These are phyloP conservation scores for Rotaria macrura DNA, from an alignment of 2,888 invertebrate species.

Conservation along the genomic window DNA sequence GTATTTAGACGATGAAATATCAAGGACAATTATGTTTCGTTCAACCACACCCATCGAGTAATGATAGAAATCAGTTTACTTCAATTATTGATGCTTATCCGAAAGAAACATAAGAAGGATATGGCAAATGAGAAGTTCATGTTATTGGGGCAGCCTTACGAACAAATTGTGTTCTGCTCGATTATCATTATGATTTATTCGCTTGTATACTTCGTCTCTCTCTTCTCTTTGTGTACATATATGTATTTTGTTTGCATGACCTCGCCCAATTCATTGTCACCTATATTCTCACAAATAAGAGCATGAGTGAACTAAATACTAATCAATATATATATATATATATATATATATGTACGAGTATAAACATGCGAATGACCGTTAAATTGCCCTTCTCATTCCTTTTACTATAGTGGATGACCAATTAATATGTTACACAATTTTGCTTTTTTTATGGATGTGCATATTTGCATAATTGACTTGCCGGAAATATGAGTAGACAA, in stretches of 20 bases:
- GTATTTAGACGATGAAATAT: not conserved
- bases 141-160: not conserved
- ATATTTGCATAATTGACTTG: not conserved
- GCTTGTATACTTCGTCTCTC: not conserved
- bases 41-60: not conserved
- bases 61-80: constrained; percentile 8
- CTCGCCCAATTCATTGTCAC: constrained; percentile 13
- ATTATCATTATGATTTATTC: constrained; percentile 4
- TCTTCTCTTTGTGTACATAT: not conserved
- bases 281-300: not conserved
- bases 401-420: not conserved
- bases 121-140: not conserved
- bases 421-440: not conserved
- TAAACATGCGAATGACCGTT: not conserved
- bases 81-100: constrained; percentile 3
- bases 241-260: constrained; percentile 6
- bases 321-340: not conserved
- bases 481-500: not conserved
- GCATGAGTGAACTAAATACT: not conserved
- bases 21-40: constrained; percentile 3
- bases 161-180: not conserved
- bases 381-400: not conserved
- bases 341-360: not conserved
- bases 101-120: not conserved
- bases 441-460: not conserved